phyloP scores from a whole-genome alignment of 2,888 invertebrate genomes.

The Andrena marginata region DNA sequence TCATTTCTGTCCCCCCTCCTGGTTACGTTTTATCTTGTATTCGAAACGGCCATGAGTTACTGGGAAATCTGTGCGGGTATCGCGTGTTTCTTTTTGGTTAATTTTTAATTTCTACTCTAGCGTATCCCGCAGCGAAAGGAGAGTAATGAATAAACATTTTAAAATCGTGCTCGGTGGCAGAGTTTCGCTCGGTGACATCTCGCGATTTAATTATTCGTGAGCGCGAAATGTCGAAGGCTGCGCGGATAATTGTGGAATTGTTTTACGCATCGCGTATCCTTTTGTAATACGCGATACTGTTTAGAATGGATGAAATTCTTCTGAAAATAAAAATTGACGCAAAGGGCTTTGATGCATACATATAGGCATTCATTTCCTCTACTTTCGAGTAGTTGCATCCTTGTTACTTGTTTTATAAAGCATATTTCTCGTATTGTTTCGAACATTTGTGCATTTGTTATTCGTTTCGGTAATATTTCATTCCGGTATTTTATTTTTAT shows the following conservation, averaged over 20 bases:
- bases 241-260: slow-evolving; percentile 11
- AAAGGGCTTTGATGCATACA: neutral
- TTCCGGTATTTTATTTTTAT: neutral
- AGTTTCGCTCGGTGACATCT: slow-evolving; percentile 1
- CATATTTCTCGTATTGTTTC: neutral
- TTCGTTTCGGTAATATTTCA: neutral
- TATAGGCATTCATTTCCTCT: neutral
- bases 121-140: neutral
- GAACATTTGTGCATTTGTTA: neutral
- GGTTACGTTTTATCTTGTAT: neutral
- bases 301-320: neutral
- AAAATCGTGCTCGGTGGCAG: neutral
- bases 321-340: slow-evolving; percentile 11
- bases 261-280: slow-evolving; percentile 16
- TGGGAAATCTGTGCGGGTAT: neutral
- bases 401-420: too few species aligned
- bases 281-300: slow-evolving; percentile 2
- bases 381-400: too few species aligned
- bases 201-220: slow-evolving; percentile 28
- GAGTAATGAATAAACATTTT: slow-evolving; percentile 16
- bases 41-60: neutral
- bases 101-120: neutral
- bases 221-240: slow-evolving; percentile 20
- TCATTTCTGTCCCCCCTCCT: neutral
- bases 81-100: neutral